Evolutionary conservation across 35 echinoderm and acorn worm genomes (phyloP), one percentile per base, ranked within the genome.

Genomic region (Diadema setosum): DNA sequence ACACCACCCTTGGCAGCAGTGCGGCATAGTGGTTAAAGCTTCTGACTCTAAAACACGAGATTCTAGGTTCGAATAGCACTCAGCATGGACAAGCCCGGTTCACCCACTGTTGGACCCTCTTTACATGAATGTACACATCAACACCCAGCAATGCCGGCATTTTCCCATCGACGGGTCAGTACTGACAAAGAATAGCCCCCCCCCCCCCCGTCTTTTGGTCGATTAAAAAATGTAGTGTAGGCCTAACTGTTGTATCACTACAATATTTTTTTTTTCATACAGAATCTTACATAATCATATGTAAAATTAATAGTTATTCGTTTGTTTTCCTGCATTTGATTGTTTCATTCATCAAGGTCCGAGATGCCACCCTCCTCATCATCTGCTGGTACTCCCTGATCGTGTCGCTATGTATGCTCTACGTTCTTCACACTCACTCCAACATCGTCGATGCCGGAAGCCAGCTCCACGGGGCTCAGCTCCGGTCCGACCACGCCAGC

Each of bases 331-430:
- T 55, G 2, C 18, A 30, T 9, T 67, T 67, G 0, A 33, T 67
- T 5, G 8, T 29, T 32, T n/a, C 16, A 1, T 25, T 31, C 0
- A 1, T 31, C 18, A 1, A 44, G 73, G 14, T 78, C 73, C 73
- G 73, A n/a, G 73, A 78, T 20, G 73, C 73, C 11, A 42, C 73
- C 11, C 73, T 78, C 37, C 73, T 78, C 35, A 11, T 78, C 73
- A 78, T 78, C 37, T 78, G 73, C 12, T 78, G 73, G 73, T 78
- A 78, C 21, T 78, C 73, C 16, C 40, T 78, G 1, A 18, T 78
- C 37, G 73, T 78, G 25, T 78, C 73, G n/a, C 40, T 78, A 18
- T 78, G 73, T 36, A 78, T 78, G 73, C 73, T 78, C 73, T 78
- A 78, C 21, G 73, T 78, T 1, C 73, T 78, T 21, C 73, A 78